Evolutionary conservation across 2,113 vertebrate genomes (phyloP).

Genomic region (Boulengerochromis microlepis): DNA sequence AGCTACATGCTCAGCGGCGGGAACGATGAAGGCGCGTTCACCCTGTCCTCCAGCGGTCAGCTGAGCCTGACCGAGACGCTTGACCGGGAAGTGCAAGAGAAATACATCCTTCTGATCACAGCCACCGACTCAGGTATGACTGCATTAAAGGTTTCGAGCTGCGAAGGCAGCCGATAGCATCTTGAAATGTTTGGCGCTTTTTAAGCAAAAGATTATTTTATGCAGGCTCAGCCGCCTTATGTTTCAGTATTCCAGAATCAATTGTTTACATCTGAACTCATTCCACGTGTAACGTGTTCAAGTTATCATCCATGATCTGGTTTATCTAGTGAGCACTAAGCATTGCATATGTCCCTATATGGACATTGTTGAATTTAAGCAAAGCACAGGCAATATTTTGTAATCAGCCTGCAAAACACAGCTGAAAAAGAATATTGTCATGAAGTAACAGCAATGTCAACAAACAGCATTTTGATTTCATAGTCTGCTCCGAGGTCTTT

Average conservation of each 20-base stretch:
- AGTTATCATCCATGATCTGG: neutral
- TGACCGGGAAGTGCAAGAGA: constrained; percentile 81
- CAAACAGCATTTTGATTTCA: constrained; percentile 53
- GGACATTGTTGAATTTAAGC: neutral
- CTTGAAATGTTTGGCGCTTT: neutral
- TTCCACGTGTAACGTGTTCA: neutral
- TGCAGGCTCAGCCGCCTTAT: neutral
- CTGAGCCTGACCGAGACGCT: constrained; percentile 80
- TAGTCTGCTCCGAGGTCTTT: constrained; percentile 2
- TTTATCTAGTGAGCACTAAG: neutral
- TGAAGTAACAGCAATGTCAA: constrained; percentile 39
- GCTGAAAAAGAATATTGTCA: constrained; percentile 5
- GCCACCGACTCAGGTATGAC: constrained; percentile 85
- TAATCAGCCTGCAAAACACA: constrained; percentile 16
- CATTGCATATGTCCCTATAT: neutral
- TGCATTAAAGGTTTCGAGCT: neutral
- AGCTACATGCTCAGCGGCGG: constrained; percentile 80
- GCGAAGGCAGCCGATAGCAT: neutral
- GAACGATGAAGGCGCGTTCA: constrained; percentile 82
- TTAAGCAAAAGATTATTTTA: neutral
- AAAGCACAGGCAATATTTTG: constrained; percentile 1
- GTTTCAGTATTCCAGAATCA: neutral
- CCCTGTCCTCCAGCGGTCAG: constrained; percentile 82
- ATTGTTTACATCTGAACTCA: neutral
- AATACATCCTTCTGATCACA: constrained; percentile 80